These are phyloP conservation scores for Leucophenga varia DNA, from an alignment of 1,140 invertebrate species.

Conservation along the genomic window DNA sequence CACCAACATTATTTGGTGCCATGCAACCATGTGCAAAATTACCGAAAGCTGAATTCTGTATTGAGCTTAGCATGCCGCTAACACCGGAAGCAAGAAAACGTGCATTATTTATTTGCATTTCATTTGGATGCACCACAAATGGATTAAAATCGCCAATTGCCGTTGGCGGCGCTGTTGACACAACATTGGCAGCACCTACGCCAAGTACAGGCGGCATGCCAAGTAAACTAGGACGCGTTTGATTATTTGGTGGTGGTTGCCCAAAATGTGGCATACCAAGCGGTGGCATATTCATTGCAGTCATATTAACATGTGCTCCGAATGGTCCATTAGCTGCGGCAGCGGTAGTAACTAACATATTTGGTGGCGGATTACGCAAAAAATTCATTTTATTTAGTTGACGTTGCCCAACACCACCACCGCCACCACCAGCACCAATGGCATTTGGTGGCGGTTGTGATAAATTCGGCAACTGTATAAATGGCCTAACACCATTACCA, in stretches of 20 bases:
- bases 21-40: background rate
- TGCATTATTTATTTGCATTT: background rate
- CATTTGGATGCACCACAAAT: conserved; percentile 17
- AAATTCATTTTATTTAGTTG: conserved; percentile 37
- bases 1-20: conserved; percentile 3
- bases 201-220: conserved; percentile 33
- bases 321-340: conserved; percentile 22
- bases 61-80: no score
- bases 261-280: no score
- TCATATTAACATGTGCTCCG: conserved; percentile 21
- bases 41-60: background rate
- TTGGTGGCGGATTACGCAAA: conserved; percentile 40
- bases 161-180: background rate
- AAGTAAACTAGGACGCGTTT: conserved; percentile 22
- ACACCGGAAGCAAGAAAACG: no score
- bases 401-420: conserved; percentile 14
- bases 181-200: conserved; percentile 6
- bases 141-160: conserved; percentile 57
- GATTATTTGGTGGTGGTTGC: conserved; percentile 22
- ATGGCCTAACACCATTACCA: no score
- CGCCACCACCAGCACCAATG: background rate
- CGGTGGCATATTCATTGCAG: conserved; percentile 41
- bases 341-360: conserved; percentile 18
- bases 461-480: conserved; percentile 10
- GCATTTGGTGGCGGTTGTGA: conserved; percentile 10